A percentile compares a stretch with the other conserved stretches of the same genome.
phyloP scores from a whole-genome alignment of 2,888 invertebrate genomes.

The Lochmaea capreae region DNA sequence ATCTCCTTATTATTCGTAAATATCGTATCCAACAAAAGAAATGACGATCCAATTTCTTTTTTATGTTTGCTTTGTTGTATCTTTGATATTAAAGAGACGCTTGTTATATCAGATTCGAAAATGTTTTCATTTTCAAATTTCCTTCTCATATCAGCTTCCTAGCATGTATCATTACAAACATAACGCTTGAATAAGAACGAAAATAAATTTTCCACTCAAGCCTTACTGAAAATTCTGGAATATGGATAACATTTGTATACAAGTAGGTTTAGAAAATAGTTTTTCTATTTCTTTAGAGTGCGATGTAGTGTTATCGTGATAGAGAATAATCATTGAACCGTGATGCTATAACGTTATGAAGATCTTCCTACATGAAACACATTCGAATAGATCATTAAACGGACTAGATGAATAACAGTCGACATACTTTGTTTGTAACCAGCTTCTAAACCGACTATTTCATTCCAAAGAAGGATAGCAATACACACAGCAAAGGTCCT shows the following conservation, averaged over 20 bases:
- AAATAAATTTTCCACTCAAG: background rate
- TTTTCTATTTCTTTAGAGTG: too few species aligned
- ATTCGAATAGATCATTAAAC: too few species aligned
- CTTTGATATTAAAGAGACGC: background rate
- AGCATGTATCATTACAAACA: background rate
- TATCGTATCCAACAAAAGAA: background rate
- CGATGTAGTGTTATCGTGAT: too few species aligned
- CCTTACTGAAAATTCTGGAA: background rate
- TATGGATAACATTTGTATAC: background rate
- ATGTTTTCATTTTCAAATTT: background rate
- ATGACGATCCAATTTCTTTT: background rate
- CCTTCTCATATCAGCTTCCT: background rate
- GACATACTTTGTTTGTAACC: too few species aligned
- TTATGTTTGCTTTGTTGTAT: conserved; percentile 1
- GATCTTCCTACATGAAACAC: too few species aligned
- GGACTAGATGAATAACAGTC: too few species aligned
- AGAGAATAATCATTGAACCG: too few species aligned
- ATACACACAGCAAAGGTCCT: too few species aligned
- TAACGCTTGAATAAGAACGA: background rate
- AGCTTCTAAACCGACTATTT: too few species aligned
- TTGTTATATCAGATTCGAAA: background rate
- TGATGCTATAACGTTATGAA: too few species aligned
- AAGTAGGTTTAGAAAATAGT: too few species aligned
- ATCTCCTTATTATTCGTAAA: background rate
- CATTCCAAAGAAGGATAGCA: too few species aligned